Evolutionary conservation across 2,888 invertebrate genomes (phyloP).

Genomic region (Nowickia ferox): DNA sequence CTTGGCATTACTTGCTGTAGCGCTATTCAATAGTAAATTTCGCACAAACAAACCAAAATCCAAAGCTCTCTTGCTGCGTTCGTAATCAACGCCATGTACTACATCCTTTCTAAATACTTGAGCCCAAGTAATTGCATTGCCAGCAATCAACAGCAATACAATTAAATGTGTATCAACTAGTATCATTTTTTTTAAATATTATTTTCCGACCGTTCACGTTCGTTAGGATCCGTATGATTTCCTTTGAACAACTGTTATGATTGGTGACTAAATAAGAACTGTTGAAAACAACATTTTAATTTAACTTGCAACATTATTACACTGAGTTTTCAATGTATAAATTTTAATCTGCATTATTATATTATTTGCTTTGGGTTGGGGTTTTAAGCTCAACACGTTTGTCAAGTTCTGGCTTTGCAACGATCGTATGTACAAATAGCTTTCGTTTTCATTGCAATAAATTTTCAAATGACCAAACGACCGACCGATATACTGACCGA

Average conservation of each 20-base stretch:
- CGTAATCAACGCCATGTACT: background rate
- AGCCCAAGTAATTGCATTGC: constrained; percentile 29
- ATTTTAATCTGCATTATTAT: constrained; percentile 3
- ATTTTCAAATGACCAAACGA: constrained; percentile 35
- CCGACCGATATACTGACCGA: constrained; percentile 55
- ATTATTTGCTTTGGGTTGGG: constrained; percentile 7
- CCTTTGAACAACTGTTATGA: constrained; percentile 62
- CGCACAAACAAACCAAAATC: constrained; percentile 77
- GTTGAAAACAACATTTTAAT: constrained; percentile 33
- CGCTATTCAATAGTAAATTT: constrained; percentile 78
- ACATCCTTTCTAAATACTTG: constrained; percentile 19
- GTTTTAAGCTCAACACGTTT: constrained; percentile 60
- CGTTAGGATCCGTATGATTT: constrained; percentile 26
- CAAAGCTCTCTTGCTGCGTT: constrained; percentile 76
- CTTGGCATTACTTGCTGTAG: constrained; percentile 76
- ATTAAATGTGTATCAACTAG: constrained; percentile 42
- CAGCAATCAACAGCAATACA: constrained; percentile 41
- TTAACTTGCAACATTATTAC: constrained; percentile 36
- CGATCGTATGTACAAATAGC: constrained; percentile 39
- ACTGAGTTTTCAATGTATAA: constrained; percentile 37
- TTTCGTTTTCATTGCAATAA: constrained; percentile 58
- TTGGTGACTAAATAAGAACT: constrained; percentile 71
- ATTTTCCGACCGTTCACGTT: background rate
- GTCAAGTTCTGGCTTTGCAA: constrained; percentile 56
- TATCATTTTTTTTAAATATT: constrained; percentile 45